Evolutionary conservation across 2,888 invertebrate species (phyloP), one percentile per base, ranked within the genome.

Genomic region (Homarus gammarus): DNA sequence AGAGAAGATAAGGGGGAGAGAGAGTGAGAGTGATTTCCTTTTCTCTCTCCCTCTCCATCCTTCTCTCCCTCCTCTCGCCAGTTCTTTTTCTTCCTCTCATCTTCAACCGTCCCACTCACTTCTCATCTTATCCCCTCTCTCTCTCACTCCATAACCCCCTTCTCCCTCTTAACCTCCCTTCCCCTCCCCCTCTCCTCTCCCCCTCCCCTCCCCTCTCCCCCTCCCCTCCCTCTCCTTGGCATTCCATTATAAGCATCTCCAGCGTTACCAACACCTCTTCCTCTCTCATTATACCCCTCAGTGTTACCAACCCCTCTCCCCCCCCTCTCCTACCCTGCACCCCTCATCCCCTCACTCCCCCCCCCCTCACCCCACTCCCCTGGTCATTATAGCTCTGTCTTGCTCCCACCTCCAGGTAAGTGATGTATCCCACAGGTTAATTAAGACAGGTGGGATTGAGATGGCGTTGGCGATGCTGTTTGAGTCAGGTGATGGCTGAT

Each of bases 1-100:
- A 78, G 33, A 27, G 51, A 33, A 18, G n/a, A n/a, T n/a, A n/a
- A 56, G 79, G 79, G 79, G 51, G 79, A 56, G 79, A 79, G 61
- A 61, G 56, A 79, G 64, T 33, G 61, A 61, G 56, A 79, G 64
- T 33, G 64, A 64, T 40, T 27, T 77, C 8, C 40, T 38, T 36
- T 64, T 64, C 27, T 40, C 27, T 64, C 64, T 68, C 15, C 22
- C 12, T 40, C 33, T 56, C 33, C 27, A 33, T n/a, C 31, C 22
- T 27, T 33, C 33, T 68, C 68, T 3, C 18, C 38, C 22, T 36
- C 82, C 33, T 40, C 68, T 15, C 38, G n/a, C 40, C 6, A 18
- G 15, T 8, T 12, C 2, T 51, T 68, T 15, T 68, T 15, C 27
- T 36, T 2, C 8, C 49, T 15, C 27, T 38, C 40, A 22, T 15